Evolutionary conservation across 2,113 vertebrate species (phyloP), one percentile per base, ranked within the genome.

Genomic region (Saccopteryx bilineata): DNA sequence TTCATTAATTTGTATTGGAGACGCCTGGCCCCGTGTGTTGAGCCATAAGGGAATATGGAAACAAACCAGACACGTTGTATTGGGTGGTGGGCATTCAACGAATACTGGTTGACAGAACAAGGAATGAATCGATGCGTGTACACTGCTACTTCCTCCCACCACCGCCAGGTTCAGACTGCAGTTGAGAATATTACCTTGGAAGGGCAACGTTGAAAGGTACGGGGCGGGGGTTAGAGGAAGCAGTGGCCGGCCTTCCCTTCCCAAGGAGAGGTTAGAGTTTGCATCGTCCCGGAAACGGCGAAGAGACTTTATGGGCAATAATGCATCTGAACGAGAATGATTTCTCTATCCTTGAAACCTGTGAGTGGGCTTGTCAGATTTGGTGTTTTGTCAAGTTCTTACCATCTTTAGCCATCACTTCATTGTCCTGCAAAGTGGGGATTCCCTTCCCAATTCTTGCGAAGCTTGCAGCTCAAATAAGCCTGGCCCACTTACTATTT

Each of bases 31-130:
- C 89, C 90, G 7, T 75, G 46, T 52, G 93, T n/a, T 54, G 96
- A 98, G 93, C 31, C 89, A 97, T 66, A 60, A 96, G 96, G 65
- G 90, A 94, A 96, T 63, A 94, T 46, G 92, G 33, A 97, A 96
- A 87, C 48, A 56, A 90, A 65, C n/a, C 85, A 78, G 93, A 83
- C 95, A 93, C 28, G 18, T 83, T 96, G 95, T 90, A 96, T 89
- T 88, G 63, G 84, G 61, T 46, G 26, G 28, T 33, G 19, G 14
- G 0, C 54, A 33, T 31, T 82, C 7, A 75, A 61, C 68, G 90
- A 71, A 52, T n/a, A 78, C 7, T 63, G 90, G 50, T 58, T 87
- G 54, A 17, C 91, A 95, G 48, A 46, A 24, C 10, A 87, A 76
- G 86, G 23, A 80, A 72, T 46, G 19, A 84, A 58, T 21, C 1